Conservation (phyloP, 2,888 invertebrate species). For the Dicyrtomina minuta region DNA sequence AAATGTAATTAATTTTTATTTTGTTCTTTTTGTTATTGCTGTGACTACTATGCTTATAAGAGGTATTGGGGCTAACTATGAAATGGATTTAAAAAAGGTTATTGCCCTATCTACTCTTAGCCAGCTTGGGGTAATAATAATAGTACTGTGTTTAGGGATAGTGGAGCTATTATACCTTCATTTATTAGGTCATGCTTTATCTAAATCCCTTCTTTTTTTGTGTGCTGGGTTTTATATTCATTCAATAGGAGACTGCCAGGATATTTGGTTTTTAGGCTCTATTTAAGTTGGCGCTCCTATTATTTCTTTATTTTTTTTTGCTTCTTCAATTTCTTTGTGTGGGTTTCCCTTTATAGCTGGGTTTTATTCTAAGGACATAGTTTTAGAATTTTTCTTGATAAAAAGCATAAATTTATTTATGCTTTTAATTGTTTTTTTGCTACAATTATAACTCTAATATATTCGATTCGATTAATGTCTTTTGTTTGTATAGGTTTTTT, state of each 20-base stretch:
- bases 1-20: conserved; percentile 59
- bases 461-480: conserved; percentile 60
- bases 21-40: conserved; percentile 62
- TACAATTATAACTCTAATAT: conserved; percentile 62
- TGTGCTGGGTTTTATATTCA: conserved; percentile 72
- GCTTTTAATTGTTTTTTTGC: conserved; percentile 62
- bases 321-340: conserved; percentile 65
- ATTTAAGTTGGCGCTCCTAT: conserved; percentile 59
- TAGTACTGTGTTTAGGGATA: conserved; percentile 63
- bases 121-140: conserved; percentile 73
- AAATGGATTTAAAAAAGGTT: conserved; percentile 71
- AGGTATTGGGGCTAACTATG: conserved; percentile 56
- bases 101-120: conserved; percentile 76
- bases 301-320: conserved; percentile 62
- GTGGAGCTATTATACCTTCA: conserved; percentile 68
- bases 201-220: conserved; percentile 73
- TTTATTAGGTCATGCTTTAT: conserved; percentile 71
- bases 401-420: conserved; percentile 62
- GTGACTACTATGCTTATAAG: conserved; percentile 55
- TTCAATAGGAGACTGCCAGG: conserved; percentile 65
- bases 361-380: conserved; percentile 68
- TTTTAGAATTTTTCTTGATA: conserved; percentile 64
- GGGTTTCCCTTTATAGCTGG: conserved; percentile 68
- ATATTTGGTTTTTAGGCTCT: conserved; percentile 67
- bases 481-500: conserved; percentile 55